Evolutionary conservation across 1,140 invertebrate species (phyloP).

Genomic region (Andrena cerasifolii): DNA sequence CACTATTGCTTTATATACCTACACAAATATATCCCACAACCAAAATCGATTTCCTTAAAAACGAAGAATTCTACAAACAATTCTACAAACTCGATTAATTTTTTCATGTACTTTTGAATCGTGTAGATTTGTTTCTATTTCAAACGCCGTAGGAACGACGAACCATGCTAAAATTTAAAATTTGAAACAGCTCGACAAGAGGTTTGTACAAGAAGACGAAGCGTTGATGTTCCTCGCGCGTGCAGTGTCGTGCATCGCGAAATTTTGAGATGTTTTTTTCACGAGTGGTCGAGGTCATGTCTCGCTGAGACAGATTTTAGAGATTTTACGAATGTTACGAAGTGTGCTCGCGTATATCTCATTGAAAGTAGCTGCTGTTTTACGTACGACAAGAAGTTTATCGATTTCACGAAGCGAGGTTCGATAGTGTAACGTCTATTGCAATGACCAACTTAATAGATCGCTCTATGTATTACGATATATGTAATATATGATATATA

Average conservation of each 20-base stretch:
- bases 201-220: slow-evolving; percentile 24
- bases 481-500: not conserved
- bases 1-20: no score
- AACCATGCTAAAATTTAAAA: not conserved
- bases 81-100: no score
- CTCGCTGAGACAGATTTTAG: slow-evolving; percentile 24
- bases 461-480: slow-evolving; percentile 53
- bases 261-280: slow-evolving; percentile 49
- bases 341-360: slow-evolving; percentile 35
- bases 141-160: not conserved
- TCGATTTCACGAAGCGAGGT: slow-evolving; percentile 2
- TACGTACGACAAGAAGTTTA: slow-evolving; percentile 5
- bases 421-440: slow-evolving; percentile 37
- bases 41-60: no score
- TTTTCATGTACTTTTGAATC: no score
- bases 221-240: slow-evolving; percentile 30
- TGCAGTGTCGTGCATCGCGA: not conserved
- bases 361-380: slow-evolving; percentile 53
- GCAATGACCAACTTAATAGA: slow-evolving; percentile 65
- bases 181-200: not conserved
- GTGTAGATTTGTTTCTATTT: not conserved
- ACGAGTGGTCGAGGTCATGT: slow-evolving; percentile 21
- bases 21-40: no score
- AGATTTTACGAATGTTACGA: slow-evolving; percentile 51
- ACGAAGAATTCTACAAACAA: not conserved